phyloP scores from a whole-genome alignment of 1,140 invertebrate species.

The Drosophila auraria region DNA sequence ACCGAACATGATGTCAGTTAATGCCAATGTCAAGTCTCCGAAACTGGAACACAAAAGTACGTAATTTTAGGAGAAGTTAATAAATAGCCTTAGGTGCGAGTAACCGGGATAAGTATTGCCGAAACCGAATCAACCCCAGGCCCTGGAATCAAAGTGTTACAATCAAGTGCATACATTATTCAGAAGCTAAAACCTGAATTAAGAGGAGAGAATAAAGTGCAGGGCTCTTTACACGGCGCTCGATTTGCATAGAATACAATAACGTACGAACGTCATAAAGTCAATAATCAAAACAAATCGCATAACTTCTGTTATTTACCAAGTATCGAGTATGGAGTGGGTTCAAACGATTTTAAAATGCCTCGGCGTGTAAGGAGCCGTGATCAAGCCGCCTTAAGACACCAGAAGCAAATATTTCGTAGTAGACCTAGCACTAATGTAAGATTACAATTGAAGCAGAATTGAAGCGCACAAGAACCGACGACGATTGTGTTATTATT shows the following conservation, averaged over 20 bases:
- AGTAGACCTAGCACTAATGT: constrained; percentile 24
- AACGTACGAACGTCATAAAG: not conserved
- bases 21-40: constrained; percentile 51
- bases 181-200: not conserved
- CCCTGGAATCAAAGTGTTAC: constrained; percentile 30
- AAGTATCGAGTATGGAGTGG: not conserved
- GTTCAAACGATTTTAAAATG: constrained; percentile 15
- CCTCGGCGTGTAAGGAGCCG: constrained; percentile 25
- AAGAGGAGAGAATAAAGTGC: not conserved
- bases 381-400: constrained; percentile 63
- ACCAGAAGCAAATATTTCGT: constrained; percentile 43
- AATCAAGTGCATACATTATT: constrained; percentile 22
- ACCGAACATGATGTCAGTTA: constrained; percentile 41
- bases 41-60: constrained; percentile 38
- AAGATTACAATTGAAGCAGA: constrained; percentile 29
- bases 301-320: not conserved
- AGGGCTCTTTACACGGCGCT: constrained; percentile 13
- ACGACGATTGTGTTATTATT: constrained; percentile 63
- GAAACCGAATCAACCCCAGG: constrained; percentile 2
- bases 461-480: constrained; percentile 55
- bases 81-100: constrained; percentile 22
- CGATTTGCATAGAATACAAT: constrained; percentile 2
- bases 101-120: not conserved
- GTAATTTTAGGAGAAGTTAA: constrained; percentile 41
- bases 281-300: constrained; percentile 4